phyloP scores from a whole-genome alignment of 2,888 invertebrate species.

The Hirudinaria manillensis region DNA sequence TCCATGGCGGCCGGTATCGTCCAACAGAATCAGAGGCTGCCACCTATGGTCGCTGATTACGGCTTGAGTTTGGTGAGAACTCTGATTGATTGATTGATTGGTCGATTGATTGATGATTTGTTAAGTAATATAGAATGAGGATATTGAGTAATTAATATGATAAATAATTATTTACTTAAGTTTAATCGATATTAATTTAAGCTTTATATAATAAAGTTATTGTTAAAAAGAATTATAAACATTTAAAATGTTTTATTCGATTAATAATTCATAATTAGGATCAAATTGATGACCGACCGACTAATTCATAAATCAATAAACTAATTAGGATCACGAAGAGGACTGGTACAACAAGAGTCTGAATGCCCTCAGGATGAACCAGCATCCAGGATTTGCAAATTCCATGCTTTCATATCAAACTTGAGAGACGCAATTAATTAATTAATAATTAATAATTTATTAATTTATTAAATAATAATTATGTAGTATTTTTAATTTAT shows the following conservation, averaged over 20 bases:
- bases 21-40: constrained; percentile 36
- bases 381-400: constrained; percentile 81
- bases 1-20: constrained; percentile 33
- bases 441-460: neutral
- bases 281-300: too few relatives aligned
- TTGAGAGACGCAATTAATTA: constrained; percentile 43
- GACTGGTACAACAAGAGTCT: constrained; percentile 98
- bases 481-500: too few relatives aligned
- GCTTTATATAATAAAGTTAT: too few relatives aligned
- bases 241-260: too few relatives aligned
- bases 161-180: neutral
- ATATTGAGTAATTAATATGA: neutral
- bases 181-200: neutral
- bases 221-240: too few relatives aligned
- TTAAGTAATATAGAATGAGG: too few relatives aligned
- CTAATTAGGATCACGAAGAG: constrained; percentile 58
- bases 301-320: neutral
- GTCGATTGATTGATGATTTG: too few relatives aligned
- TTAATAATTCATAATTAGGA: too few relatives aligned
- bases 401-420: constrained; percentile 92
- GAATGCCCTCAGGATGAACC: constrained; percentile 90
- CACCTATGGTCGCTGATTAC: constrained; percentile 37
- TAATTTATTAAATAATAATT: neutral
- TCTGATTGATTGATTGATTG: too few relatives aligned
- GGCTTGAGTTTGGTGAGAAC: constrained; percentile 36